phyloP scores from a whole-genome alignment of 2,113 vertebrate genomes.

The Microcebus tavaratra region DNA sequence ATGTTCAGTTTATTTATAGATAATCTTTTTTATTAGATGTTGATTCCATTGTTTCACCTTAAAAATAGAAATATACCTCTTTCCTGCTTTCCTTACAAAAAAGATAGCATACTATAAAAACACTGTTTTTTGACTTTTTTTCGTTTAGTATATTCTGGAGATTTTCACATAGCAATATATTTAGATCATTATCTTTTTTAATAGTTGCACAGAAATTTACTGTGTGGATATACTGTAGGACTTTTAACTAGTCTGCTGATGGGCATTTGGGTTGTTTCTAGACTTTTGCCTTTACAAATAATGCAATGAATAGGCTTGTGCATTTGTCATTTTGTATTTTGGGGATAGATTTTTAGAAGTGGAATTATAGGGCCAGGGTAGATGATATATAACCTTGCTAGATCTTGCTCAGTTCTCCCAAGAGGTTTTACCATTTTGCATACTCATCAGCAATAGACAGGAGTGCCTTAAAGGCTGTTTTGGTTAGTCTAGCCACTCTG shows the following conservation, averaged over 20 bases:
- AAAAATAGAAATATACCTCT: neutral
- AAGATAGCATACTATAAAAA: neutral
- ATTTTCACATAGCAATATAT: neutral
- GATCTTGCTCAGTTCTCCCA: neutral
- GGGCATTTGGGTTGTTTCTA: neutral
- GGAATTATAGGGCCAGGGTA: neutral
- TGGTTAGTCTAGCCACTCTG: neutral
- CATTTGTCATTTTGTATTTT: constrained; percentile 14
- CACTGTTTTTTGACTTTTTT: neutral
- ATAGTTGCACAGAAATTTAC: neutral
- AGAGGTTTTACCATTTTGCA: neutral
- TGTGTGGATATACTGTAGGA: neutral
- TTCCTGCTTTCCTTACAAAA: neutral
- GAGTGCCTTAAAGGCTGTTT: neutral
- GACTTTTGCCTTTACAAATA: neutral
- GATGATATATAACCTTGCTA: neutral
- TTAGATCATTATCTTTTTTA: neutral
- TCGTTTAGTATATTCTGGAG: neutral
- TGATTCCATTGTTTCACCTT: neutral
- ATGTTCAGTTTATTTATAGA: neutral
- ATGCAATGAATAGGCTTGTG: neutral
- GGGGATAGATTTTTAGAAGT: neutral
- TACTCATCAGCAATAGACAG: neutral
- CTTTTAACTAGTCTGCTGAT: neutral
- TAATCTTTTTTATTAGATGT: neutral